Evolutionary conservation across 92 coral and sea anemone species (phyloP).

Genomic region (Pocillopora meandrina): DNA sequence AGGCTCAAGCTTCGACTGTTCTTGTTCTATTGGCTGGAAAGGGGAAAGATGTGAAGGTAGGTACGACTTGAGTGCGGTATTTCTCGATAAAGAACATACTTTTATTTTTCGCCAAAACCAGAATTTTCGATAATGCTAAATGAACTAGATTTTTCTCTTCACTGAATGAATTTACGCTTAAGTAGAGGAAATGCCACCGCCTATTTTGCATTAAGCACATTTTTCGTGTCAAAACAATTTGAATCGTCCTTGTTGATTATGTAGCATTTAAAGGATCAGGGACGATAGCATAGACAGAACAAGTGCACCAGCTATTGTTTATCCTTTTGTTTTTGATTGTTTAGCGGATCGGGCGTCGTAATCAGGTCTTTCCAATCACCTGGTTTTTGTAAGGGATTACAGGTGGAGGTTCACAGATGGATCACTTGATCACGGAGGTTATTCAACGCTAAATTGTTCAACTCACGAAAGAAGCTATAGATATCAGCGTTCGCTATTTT

Average conservation of each 20-base stretch:
- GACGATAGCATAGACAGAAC: neutral
- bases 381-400: neutral
- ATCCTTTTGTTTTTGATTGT: neutral
- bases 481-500: too few relatives aligned
- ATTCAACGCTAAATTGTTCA: neutral
- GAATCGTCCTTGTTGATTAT: neutral
- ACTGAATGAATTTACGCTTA: neutral
- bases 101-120: neutral
- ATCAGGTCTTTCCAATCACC: slow-evolving; percentile 1
- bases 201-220: neutral
- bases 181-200: neutral
- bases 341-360: neutral
- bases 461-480: too few relatives aligned
- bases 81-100: neutral
- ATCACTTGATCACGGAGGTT: neutral
- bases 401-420: slow-evolving; percentile 12
- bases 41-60: slow-evolving; percentile 95
- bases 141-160: neutral
- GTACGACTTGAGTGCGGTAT: neutral
- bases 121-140: neutral
- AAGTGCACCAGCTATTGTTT: neutral
- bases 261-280: neutral
- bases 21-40: slow-evolving; percentile 87
- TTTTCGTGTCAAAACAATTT: too few relatives aligned
- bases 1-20: slow-evolving; percentile 86